Percentiles rank a stretch among this genome's conserved stretches.
Evolutionary conservation across 2,888 invertebrate species (phyloP).

Genomic region (Electrophaes corylata): DNA sequence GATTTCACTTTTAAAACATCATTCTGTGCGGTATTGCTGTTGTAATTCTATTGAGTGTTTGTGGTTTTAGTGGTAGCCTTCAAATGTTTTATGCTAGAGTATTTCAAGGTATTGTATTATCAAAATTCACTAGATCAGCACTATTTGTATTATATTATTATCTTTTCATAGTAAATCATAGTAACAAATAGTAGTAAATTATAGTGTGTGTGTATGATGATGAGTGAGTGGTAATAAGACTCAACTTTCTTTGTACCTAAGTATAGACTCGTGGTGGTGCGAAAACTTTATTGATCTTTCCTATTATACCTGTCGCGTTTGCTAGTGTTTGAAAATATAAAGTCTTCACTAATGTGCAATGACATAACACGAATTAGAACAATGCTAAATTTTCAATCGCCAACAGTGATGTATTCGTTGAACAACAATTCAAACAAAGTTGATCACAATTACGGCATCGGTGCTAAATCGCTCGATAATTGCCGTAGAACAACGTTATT

Average conservation of each 20-base stretch:
- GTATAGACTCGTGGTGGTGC: too few relatives aligned
- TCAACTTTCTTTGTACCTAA: too few relatives aligned
- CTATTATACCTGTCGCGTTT: too few relatives aligned
- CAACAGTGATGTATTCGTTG: constrained; percentile 7
- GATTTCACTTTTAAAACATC: constrained; percentile 56
- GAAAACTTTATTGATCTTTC: too few relatives aligned
- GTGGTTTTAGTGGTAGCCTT: constrained; percentile 1
- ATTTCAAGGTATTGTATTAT: too few relatives aligned
- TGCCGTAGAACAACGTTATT: constrained; percentile 34
- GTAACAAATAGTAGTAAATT: too few relatives aligned
- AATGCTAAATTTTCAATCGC: constrained; percentile 14
- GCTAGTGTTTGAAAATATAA: background rate
- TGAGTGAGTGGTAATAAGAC: too few relatives aligned
- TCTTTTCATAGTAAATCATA: too few relatives aligned
- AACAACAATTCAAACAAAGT: constrained; percentile 25
- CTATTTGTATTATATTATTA: too few relatives aligned
- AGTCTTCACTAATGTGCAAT: constrained; percentile 3
- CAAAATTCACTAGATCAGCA: too few relatives aligned
- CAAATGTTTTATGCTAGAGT: too few relatives aligned
- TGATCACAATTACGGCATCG: constrained; percentile 26
- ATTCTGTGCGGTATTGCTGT: constrained; percentile 1
- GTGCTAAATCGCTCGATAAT: constrained; percentile 40
- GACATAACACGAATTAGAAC: constrained; percentile 13
- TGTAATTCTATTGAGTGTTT: constrained; percentile 4
- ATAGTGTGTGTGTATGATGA: too few relatives aligned